phyloP scores from a whole-genome alignment of 64 coral and sea anemone species.

The Dendrophyllia cribrosa region DNA sequence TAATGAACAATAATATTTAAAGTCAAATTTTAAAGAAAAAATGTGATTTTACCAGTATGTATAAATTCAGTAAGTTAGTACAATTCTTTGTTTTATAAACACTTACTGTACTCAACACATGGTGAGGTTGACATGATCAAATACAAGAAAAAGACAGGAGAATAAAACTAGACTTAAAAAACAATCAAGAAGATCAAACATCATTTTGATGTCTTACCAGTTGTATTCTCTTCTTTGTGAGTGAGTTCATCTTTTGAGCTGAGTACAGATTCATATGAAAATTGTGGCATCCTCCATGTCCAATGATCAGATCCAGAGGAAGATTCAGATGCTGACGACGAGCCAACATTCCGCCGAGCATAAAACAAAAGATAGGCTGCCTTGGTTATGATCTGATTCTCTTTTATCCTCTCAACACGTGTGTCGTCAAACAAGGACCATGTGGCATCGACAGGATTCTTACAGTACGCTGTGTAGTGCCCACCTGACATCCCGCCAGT shows the following conservation, averaged over 20 bases:
- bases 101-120: too few species aligned
- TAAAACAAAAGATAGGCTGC: conserved; percentile 96
- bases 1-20: too few species aligned
- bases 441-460: conserved; percentile 81
- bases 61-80: too few species aligned
- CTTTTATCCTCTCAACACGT: conserved; percentile 64
- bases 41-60: too few species aligned
- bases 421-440: conserved; percentile 93
- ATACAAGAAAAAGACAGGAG: too few species aligned
- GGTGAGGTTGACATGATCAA: too few species aligned
- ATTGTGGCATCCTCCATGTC: conserved; percentile 79
- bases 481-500: conserved; percentile 90
- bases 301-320: conserved; percentile 81
- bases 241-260: conserved; percentile 58
- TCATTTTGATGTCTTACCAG: not conserved
- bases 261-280: conserved; percentile 70
- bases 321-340: conserved; percentile 76
- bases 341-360: conserved; percentile 64
- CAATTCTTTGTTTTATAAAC: too few species aligned
- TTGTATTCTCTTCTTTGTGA: not conserved
- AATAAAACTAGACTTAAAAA: too few species aligned
- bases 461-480: conserved; percentile 92
- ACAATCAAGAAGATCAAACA: too few species aligned
- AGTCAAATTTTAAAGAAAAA: too few species aligned
- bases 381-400: conserved; percentile 59